Percentiles rank a stretch among this genome's conserved stretches.
Conservation (phyloP, 1,140 invertebrate genomes). For the Steinernema feltiae region DNA sequence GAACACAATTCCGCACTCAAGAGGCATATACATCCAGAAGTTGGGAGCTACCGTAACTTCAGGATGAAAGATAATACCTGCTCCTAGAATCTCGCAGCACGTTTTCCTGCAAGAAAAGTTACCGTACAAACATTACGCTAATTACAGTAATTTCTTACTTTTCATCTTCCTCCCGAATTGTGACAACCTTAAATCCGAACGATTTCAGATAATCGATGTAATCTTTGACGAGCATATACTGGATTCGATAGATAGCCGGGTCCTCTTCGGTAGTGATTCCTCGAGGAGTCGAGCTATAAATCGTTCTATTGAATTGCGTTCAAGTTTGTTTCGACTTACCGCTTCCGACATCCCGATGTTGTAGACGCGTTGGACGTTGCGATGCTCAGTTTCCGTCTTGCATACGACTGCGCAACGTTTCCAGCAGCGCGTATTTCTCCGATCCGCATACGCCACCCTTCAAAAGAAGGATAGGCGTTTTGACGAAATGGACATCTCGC, state of each 20-base stretch:
- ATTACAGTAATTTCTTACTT: not conserved
- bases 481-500: slow-evolving; percentile 72
- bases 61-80: not conserved
- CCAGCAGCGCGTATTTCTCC: slow-evolving; percentile 39
- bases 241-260: slow-evolving; percentile 69
- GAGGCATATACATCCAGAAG: slow-evolving; percentile 68
- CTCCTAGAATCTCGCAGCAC: not conserved
- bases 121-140: no score
- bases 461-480: slow-evolving; percentile 73
- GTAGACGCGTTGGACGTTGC: no score
- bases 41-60: slow-evolving; percentile 40
- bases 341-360: no score
- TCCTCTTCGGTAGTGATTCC: slow-evolving; percentile 59
- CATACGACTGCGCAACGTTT: not conserved
- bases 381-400: slow-evolving; percentile 5
- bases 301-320: not conserved
- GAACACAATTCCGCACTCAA: slow-evolving; percentile 65
- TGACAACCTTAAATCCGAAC: slow-evolving; percentile 61
- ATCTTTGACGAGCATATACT: slow-evolving; percentile 68
- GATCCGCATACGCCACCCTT: slow-evolving; percentile 69
- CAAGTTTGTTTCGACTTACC: not conserved
- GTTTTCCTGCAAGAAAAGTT: no score
- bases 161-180: slow-evolving; percentile 37
- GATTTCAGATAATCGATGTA: slow-evolving; percentile 75
- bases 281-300: slow-evolving; percentile 6